phyloP scores from a whole-genome alignment of 1,140 invertebrate genomes.

The Lucilia cuprina region DNA sequence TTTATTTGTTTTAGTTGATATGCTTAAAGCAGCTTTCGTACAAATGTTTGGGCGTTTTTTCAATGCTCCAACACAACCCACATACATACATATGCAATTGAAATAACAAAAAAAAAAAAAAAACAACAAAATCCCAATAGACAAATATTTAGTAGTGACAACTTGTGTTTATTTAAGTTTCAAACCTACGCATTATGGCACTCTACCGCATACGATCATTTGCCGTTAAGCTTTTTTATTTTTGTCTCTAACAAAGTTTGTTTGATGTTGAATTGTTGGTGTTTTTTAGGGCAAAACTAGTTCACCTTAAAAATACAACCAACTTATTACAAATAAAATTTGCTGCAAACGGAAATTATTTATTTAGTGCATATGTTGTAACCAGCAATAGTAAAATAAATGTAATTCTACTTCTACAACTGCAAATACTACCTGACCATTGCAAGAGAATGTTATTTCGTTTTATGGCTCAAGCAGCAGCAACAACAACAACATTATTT shows the following conservation, averaged over 20 bases:
- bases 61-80: neutral
- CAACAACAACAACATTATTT: neutral
- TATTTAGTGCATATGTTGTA: neutral
- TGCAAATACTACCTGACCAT: neutral
- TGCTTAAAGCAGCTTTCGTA: neutral
- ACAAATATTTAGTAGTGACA: neutral
- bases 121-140: neutral
- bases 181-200: neutral
- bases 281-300: conserved; percentile 3
- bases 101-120: neutral
- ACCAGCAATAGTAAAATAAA: neutral
- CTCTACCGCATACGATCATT: neutral
- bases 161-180: neutral
- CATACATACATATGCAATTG: neutral
- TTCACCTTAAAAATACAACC: neutral
- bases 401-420: neutral
- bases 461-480: too few relatives aligned
- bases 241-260: too few relatives aligned
- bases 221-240: neutral
- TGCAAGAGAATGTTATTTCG: too few relatives aligned
- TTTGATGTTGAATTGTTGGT: too few relatives aligned
- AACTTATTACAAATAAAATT: neutral
- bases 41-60: conserved; percentile 9
- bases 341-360: neutral
- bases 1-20: neutral